Evolutionary conservation across 2,113 vertebrate species (phyloP).

Genomic region (Pimephales promelas): DNA sequence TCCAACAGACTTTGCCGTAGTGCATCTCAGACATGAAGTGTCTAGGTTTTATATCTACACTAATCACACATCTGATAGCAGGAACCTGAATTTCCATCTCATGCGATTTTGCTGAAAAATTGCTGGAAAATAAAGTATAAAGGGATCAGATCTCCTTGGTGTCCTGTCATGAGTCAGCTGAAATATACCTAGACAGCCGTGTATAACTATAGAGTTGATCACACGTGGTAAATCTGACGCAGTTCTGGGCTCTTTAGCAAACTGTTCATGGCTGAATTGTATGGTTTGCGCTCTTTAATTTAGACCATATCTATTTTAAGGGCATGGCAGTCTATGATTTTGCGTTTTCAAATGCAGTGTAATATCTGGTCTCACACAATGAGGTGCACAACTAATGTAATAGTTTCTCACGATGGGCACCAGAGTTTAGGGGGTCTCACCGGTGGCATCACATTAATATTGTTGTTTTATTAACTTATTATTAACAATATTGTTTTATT

Average conservation of each 20-base stretch:
- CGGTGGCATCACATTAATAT: no score
- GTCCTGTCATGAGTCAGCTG: neutral
- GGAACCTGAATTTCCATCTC: neutral
- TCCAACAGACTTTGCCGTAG: neutral
- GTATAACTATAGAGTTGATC: neutral
- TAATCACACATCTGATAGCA: neutral
- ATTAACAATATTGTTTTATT: no score
- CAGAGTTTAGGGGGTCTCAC: no score
- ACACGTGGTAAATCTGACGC: neutral
- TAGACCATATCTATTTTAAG: neutral
- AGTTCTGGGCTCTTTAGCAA: neutral
- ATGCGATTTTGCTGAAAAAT: no score
- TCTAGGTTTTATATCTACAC: neutral
- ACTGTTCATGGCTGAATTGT: conserved; percentile 9
- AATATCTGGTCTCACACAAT: no score
- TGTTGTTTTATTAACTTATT: no score
- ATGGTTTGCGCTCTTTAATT: conserved; percentile 9
- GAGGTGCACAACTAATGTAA: no score
- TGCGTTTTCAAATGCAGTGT: neutral
- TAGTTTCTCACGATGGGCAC: no score
- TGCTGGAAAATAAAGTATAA: no score
- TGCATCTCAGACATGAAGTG: neutral
- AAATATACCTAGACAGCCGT: neutral
- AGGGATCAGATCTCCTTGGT: no score
- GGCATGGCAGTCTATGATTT: neutral